Base-by-base conservation (phyloP, 2,113 vertebrate genomes). In the Conger conger region DNA sequence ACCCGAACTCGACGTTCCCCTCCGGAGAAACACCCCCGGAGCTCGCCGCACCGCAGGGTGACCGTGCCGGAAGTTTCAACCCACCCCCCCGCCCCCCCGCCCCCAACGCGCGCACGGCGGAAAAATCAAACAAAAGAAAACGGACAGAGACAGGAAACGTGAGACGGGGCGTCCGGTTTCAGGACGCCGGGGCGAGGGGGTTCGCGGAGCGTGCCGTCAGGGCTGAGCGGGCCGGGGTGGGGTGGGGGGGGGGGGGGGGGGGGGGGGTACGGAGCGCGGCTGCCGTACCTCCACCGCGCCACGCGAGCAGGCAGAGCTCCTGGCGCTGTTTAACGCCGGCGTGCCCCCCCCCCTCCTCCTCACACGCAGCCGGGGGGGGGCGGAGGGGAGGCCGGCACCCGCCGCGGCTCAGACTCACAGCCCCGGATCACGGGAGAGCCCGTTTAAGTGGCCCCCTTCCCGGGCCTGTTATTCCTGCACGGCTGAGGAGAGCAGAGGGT, bases 1-100 rank as follows among this genome's bases (percentile, higher is more conserved):
- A 93, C 84, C 92, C 92, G 94, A 95, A 95, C 91, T 92, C 93
- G 92, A 95, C 94, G 94, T 94, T 95, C 93, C 93, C 90, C 89
- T 89, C 92, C 77, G 89, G 83, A 89, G 87, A 86, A 91, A 93
- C 94, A 23, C 57, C 45, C 23, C 85, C 30, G 89, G 89, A 93
- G 91, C 88, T 89, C 93, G 45, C 45, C 89, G 90, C 91, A 92
- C 93, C 94, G 87, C 95, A 88, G 88, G 93, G 92, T 82, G 82
- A 84, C 84, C 53, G 92, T 95, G 94, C 92, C 92, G 8, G 36
- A 36, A 33, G 35, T 82, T 35, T 63, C 83, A 42, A 6, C 40
- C 4, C 40, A 4, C 40, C 40, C 40, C 40, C 40, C 1, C 40
- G 1, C 40, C 0, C 40, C 40, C 16, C 15, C 54, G 3, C 54